Base-by-base conservation (phyloP, 2,797 vertebrate species). In the Tamandua tetradactyla region DNA sequence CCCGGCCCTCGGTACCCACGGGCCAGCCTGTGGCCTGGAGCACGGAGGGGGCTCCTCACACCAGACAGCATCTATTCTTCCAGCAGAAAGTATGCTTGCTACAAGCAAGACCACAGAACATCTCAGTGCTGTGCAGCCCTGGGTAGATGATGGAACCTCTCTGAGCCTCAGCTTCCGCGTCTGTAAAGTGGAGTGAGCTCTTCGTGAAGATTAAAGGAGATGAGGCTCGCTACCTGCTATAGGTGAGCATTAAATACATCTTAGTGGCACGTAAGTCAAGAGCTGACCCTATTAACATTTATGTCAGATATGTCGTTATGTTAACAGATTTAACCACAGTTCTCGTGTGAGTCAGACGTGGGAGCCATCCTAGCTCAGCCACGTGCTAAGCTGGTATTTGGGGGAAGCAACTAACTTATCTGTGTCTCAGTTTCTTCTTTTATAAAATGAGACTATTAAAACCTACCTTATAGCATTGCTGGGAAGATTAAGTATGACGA, bases 381-480 rank as follows among this genome's bases (percentile, higher is more conserved):
- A 1, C 20, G 27, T 32, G 6, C 4, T 7, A 30, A 1, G 4
- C 2, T 7, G 20, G 11, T 55, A 4, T 47, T 64, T 22, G 7
- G 7, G 40, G 12, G n/a, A 57, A 80, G 62, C 75, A 69, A 15
- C 13, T 5, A n/a, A 44, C 22, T 27, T 49, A 27, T 3, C 17
- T 2, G 4, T 22, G 11, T 7, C 22, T 80, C 10, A 0, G 3
- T 35, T 79, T 49, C 49, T 42, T 37, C 22, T 10, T 4, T 0
- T 11, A 6, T n/a, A 13, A 57, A 44, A 10, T 13, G 49, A 35
- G 32, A 47, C 9, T 8, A 15, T 14, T 17, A 3, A 4, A 0
- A 4, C 32, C 11, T 30, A 11, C 3, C 1, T 4, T 0, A 0
- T 18, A 3, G 11, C 52, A 55, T 55, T 55, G 32, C 11, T 10